Evolutionary conservation across 2,888 invertebrate species (phyloP).

Genomic region (Cataglyphis altisquamis): DNA sequence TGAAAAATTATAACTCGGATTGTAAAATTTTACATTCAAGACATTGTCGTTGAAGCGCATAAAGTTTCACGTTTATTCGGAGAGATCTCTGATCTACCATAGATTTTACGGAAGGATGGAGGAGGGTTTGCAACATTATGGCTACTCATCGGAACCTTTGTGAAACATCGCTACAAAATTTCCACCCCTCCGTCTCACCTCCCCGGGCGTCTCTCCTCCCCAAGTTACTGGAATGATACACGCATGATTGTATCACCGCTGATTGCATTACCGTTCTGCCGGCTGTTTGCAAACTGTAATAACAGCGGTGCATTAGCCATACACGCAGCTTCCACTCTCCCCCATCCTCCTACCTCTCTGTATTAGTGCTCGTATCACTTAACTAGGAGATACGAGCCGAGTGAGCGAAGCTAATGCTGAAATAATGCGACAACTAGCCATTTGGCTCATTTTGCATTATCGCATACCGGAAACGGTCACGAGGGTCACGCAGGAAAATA

Average conservation of each 20-base stretch:
- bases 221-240: slow-evolving; percentile 50
- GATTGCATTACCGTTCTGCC: slow-evolving; percentile 73
- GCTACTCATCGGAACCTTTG: slow-evolving; percentile 35
- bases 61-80: slow-evolving; percentile 1
- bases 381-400: slow-evolving; percentile 73
- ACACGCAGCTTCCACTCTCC: slow-evolving; percentile 12
- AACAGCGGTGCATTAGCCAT: slow-evolving; percentile 72
- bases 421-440: slow-evolving; percentile 73
- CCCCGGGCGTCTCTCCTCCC: neutral
- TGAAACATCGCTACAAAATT: slow-evolving; percentile 28
- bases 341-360: slow-evolving; percentile 32
- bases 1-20: neutral
- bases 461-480: slow-evolving; percentile 59
- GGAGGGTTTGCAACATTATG: neutral
- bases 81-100: neutral
- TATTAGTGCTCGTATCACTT: slow-evolving; percentile 72
- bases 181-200: neutral
- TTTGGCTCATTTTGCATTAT: slow-evolving; percentile 39
- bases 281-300: slow-evolving; percentile 78
- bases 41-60: neutral
- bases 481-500: slow-evolving; percentile 9
- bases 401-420: slow-evolving; percentile 74
- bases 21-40: neutral
- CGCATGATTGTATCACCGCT: slow-evolving; percentile 69
- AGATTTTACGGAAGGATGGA: neutral